Percentiles rank a stretch among this genome's conserved stretches.
Conservation (phyloP, 1,140 invertebrate genomes). For the Liolophura sinensis region DNA sequence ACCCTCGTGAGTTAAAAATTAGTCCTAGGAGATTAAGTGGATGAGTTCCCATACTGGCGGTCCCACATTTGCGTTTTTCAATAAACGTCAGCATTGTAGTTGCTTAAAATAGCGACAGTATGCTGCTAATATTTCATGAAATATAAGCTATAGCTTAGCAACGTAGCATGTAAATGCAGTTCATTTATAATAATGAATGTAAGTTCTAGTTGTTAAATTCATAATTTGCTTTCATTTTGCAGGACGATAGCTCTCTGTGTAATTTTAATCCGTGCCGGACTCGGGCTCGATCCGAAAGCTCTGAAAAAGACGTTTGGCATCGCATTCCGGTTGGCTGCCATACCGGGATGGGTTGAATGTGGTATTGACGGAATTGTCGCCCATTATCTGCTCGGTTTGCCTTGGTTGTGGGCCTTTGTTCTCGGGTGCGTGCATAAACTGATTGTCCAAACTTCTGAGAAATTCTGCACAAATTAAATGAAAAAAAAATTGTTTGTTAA, state of each 20-base stretch:
- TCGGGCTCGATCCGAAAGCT: conserved; percentile 83
- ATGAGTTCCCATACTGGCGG: too few species aligned
- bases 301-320: conserved; percentile 69
- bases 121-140: too few species aligned
- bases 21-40: too few species aligned
- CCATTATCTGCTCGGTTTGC: conserved; percentile 74
- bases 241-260: conserved; percentile 87
- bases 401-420: conserved; percentile 83
- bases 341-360: conserved; percentile 83
- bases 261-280: conserved; percentile 85
- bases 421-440: conserved; percentile 54
- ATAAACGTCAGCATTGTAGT: too few species aligned
- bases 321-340: conserved; percentile 77
- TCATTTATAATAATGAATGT: too few species aligned
- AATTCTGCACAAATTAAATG: background rate
- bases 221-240: conserved; percentile 43
- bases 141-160: too few species aligned
- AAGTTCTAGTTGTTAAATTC: background rate
- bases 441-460: background rate
- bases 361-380: conserved; percentile 68
- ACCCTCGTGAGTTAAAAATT: too few species aligned
- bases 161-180: too few species aligned
- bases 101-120: too few species aligned
- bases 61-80: too few species aligned
- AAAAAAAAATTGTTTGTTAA: background rate